Percentiles rank a stretch among this genome's conserved stretches.
phyloP scores from a whole-genome alignment of 2,797 vertebrate genomes.

The Aulostomus chinensis region DNA sequence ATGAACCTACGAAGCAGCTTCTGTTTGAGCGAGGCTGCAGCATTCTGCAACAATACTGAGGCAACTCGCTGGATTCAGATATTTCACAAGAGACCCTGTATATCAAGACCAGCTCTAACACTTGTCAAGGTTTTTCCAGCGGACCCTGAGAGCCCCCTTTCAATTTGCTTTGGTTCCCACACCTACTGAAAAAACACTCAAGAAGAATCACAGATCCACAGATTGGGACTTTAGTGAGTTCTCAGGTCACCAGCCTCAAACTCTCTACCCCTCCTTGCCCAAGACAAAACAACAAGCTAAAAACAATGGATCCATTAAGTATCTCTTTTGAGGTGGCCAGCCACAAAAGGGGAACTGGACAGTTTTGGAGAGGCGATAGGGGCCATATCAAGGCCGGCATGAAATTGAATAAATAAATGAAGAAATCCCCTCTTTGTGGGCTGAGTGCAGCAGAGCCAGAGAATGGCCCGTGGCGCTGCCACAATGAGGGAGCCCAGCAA shows the following conservation, averaged over 20 bases:
- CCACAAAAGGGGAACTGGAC: slow-evolving; percentile 65
- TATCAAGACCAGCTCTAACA: slow-evolving; percentile 55
- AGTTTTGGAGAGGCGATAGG: slow-evolving; percentile 67
- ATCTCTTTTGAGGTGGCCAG: slow-evolving; percentile 56
- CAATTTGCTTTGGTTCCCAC: slow-evolving; percentile 69
- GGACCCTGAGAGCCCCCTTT: slow-evolving; percentile 57
- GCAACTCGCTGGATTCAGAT: slow-evolving; percentile 48
- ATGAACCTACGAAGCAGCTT: too few species aligned
- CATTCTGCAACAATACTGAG: slow-evolving; percentile 51
- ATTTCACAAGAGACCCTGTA: slow-evolving; percentile 55
- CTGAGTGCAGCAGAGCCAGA: slow-evolving; percentile 79
- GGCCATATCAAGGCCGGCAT: slow-evolving; percentile 77
- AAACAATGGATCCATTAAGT: slow-evolving; percentile 70
- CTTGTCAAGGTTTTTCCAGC: slow-evolving; percentile 58
- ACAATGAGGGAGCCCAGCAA: slow-evolving; percentile 71
- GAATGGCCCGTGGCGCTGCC: slow-evolving; percentile 79
- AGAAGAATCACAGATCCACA: slow-evolving; percentile 54
- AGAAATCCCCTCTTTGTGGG: slow-evolving; percentile 86
- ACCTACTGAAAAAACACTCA: slow-evolving; percentile 50
- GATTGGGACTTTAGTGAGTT: slow-evolving; percentile 53
- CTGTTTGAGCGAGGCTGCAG: slow-evolving; percentile 20
- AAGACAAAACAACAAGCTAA: slow-evolving; percentile 63
- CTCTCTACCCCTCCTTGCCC: slow-evolving; percentile 38
- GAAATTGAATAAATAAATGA: slow-evolving; percentile 88
- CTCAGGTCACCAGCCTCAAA: slow-evolving; percentile 53